Evolutionary conservation across 1,140 invertebrate genomes (phyloP).

Genomic region (Reticulitermes speratus): DNA sequence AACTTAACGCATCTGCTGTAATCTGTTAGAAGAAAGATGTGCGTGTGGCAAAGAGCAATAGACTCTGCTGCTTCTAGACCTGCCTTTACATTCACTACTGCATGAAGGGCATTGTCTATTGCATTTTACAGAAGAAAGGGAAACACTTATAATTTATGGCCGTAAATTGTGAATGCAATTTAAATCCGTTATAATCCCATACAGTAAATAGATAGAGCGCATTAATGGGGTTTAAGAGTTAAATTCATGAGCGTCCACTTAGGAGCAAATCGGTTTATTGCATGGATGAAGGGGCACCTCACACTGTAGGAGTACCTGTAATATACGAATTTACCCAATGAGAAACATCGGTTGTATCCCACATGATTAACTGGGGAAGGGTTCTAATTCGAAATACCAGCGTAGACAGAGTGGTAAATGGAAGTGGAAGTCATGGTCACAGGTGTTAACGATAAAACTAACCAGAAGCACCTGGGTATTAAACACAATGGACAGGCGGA

Average conservation of each 20-base stretch:
- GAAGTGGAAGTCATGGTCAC: not conserved
- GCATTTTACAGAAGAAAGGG: not conserved
- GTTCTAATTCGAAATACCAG: not conserved
- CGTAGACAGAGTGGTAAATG: not conserved
- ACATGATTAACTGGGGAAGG: not conserved
- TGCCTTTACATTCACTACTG: not conserved
- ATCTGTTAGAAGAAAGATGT: too few relatives aligned
- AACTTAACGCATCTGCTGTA: too few relatives aligned
- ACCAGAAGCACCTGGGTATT: not conserved
- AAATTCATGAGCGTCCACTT: constrained; percentile 11
- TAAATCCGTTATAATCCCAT: not conserved
- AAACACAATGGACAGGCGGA: not conserved
- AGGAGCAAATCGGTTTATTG: constrained; percentile 5
- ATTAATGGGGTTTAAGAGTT: not conserved
- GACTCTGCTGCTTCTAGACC: not conserved
- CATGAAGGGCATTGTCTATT: not conserved
- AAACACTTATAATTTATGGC: not conserved
- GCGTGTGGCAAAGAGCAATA: not conserved
- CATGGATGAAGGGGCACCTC: not conserved
- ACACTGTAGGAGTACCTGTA: not conserved
- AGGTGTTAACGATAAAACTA: not conserved
- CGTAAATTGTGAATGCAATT: not conserved
- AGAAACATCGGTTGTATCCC: not conserved
- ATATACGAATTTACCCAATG: not conserved
- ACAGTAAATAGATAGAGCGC: not conserved